phyloP scores from a whole-genome alignment of 2,888 invertebrate species.

The Macrostomum cliftonense region DNA sequence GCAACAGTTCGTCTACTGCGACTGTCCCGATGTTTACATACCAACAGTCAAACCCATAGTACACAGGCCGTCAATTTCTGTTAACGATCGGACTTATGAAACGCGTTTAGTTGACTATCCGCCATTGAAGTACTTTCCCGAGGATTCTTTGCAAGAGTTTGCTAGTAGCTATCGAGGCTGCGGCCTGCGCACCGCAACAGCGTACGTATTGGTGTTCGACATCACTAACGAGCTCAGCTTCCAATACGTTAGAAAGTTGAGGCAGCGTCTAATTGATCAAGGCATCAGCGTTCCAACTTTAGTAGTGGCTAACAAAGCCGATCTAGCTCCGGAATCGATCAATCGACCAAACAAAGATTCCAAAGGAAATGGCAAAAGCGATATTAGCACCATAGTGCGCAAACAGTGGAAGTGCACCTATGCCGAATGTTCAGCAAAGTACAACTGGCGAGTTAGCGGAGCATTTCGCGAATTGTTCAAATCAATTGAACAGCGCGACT shows the following conservation, averaged over 20 bases:
- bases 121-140: conserved; percentile 60
- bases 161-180: conserved; percentile 44
- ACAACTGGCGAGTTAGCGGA: conserved; percentile 66
- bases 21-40: conserved; percentile 57
- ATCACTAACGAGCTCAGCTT: conserved; percentile 67
- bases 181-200: conserved; percentile 43
- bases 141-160: conserved; percentile 81
- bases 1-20: conserved; percentile 70
- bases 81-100: conserved; percentile 65
- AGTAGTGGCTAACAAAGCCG: conserved; percentile 82
- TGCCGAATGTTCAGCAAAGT: conserved; percentile 81
- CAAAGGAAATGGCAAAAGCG: conserved; percentile 38
- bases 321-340: conserved; percentile 38
- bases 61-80: conserved; percentile 62
- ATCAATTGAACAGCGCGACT: conserved; percentile 36
- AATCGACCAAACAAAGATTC: background rate
- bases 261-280: conserved; percentile 78
- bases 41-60: conserved; percentile 57
- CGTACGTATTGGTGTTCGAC: conserved; percentile 81
- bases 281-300: conserved; percentile 56
- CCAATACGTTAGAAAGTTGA: conserved; percentile 65
- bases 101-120: conserved; percentile 52
- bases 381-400: conserved; percentile 70
- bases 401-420: conserved; percentile 80
- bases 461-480: conserved; percentile 59